Conservation (phyloP, 1,140 invertebrate genomes). For the Leptonema lineaticorne region DNA sequence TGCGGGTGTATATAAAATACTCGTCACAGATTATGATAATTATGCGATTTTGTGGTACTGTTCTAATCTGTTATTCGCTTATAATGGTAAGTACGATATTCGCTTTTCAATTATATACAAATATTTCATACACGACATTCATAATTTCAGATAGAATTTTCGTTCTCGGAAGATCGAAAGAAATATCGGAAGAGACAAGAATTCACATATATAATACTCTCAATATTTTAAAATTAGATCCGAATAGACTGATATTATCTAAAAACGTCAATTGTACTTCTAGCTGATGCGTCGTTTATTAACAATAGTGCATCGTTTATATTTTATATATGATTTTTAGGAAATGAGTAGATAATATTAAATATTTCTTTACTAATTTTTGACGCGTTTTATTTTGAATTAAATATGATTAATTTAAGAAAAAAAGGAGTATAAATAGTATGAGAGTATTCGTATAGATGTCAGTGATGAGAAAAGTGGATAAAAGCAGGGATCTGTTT, state of each 20-base stretch:
- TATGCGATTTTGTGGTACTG: conserved; percentile 74
- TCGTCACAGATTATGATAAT: conserved; percentile 70
- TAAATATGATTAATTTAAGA: too few relatives aligned
- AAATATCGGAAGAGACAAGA: conserved; percentile 59
- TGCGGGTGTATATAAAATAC: conserved; percentile 65
- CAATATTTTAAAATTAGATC: conserved; percentile 58
- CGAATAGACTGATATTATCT: conserved; percentile 63
- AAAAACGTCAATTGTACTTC: conserved; percentile 65
- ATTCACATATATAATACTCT: conserved; percentile 62
- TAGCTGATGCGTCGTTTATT: too few relatives aligned
- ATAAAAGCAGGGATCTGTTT: background rate
- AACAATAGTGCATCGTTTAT: too few relatives aligned
- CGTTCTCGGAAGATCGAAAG: conserved; percentile 61
- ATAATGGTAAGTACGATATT: conserved; percentile 54
- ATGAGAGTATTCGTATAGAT: background rate
- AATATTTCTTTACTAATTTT: too few relatives aligned
- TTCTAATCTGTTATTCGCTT: conserved; percentile 59
- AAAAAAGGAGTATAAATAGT: background rate
- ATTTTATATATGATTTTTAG: too few relatives aligned
- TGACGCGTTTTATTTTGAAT: too few relatives aligned
- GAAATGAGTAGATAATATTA: too few relatives aligned
- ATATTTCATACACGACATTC: background rate
- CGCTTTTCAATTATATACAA: conserved; percentile 13
- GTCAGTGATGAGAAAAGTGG: background rate
- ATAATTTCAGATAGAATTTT: conserved; percentile 61